Evolutionary conservation across 2,888 invertebrate species (phyloP).

Genomic region (Chelonus formosanus): DNA sequence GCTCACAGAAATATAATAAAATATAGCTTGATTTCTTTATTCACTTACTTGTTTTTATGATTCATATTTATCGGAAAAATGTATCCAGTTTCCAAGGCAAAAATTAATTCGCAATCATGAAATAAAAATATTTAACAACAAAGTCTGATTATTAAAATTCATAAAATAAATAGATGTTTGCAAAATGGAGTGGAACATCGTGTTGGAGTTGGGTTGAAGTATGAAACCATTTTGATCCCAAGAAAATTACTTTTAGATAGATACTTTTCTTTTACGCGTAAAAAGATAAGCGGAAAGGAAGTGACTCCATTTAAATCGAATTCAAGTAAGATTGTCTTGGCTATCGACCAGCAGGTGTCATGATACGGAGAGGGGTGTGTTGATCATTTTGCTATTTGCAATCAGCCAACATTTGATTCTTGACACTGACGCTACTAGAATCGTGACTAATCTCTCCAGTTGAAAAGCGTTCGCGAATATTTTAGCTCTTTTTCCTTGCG

Average conservation of each 20-base stretch:
- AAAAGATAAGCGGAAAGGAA: constrained; percentile 16
- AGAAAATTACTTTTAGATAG: constrained; percentile 34
- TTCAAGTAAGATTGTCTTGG: constrained; percentile 16
- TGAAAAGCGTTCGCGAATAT: constrained; percentile 11
- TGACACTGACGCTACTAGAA: neutral
- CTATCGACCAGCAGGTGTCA: constrained; percentile 1
- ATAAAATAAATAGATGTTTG: neutral
- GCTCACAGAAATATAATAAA: neutral
- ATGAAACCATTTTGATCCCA: constrained; percentile 27
- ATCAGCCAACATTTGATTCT: no score
- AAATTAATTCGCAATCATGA: no score
- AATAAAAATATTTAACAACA: no score
- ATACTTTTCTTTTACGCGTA: constrained; percentile 25
- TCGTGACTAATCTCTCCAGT: constrained; percentile 28
- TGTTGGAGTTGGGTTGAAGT: constrained; percentile 15
- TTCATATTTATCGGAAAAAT: no score
- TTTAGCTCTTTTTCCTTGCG: neutral
- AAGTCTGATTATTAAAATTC: neutral
- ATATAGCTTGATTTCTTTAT: neutral
- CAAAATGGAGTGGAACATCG: constrained; percentile 3
- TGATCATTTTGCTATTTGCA: neutral
- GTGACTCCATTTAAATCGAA: constrained; percentile 29
- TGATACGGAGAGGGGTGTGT: neutral
- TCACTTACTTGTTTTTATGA: no score
- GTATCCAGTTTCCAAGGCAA: no score